Evolutionary conservation across 2,797 vertebrate genomes (phyloP).

Genomic region (Ceyx erithaca): DNA sequence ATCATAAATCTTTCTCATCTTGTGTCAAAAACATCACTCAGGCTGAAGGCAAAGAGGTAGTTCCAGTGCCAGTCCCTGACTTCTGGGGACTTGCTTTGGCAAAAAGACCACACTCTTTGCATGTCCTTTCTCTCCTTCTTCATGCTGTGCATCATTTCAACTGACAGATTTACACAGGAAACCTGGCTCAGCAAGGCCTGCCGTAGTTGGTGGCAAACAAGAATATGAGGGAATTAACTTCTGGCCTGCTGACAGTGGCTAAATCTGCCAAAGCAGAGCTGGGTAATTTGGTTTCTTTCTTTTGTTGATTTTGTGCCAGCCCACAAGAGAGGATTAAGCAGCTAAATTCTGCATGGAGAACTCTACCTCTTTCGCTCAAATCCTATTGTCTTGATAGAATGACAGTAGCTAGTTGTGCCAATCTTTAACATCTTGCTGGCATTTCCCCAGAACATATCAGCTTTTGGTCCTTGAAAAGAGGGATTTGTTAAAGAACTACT

Average conservation of each 20-base stretch:
- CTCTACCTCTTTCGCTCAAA: constrained; percentile 78
- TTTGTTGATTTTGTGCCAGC: constrained; percentile 91
- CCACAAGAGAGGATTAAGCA: constrained; percentile 92
- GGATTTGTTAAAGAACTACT: constrained; percentile 78
- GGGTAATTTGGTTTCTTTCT: constrained; percentile 95
- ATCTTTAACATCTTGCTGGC: constrained; percentile 77
- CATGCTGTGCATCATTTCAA: constrained; percentile 81
- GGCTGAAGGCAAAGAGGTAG: constrained; percentile 25
- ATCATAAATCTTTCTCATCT: constrained; percentile 65
- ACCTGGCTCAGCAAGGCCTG: constrained; percentile 78
- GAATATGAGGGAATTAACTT: constrained; percentile 89
- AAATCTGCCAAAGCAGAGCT: constrained; percentile 90
- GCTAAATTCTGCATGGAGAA: constrained; percentile 86
- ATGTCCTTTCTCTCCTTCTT: constrained; percentile 74
- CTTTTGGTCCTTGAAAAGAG: constrained; percentile 78
- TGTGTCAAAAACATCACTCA: constrained; percentile 64
- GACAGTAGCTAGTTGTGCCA: constrained; percentile 79
- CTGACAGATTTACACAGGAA: constrained; percentile 82
- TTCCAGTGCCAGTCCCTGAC: constrained; percentile 54
- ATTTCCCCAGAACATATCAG: constrained; percentile 76
- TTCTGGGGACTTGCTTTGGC: constrained; percentile 54
- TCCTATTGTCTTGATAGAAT: constrained; percentile 82
- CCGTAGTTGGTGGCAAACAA: constrained; percentile 82
- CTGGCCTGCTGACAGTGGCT: constrained; percentile 90
- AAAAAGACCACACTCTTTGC: constrained; percentile 76